A percentile compares a stretch with the other conserved stretches of the same genome.
Evolutionary conservation across 2,113 vertebrate genomes (phyloP).

Genomic region (Eleginops maclovinus): DNA sequence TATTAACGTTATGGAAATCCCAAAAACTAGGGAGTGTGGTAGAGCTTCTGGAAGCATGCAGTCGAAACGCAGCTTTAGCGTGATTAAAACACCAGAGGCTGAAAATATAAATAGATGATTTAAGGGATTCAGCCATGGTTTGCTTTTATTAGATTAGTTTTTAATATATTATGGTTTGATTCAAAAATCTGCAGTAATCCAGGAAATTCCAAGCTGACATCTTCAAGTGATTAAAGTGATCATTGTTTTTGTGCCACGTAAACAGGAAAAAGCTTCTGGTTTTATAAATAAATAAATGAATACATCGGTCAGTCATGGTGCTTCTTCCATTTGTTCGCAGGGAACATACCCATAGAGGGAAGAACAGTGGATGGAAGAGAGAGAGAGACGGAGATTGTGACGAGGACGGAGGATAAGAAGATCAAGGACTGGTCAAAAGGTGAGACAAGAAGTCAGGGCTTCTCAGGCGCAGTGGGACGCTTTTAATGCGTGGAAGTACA

Average conservation of each 20-base stretch:
- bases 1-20: too few relatives aligned
- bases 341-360: constrained; percentile 90
- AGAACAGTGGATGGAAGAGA: constrained; percentile 97
- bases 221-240: not conserved
- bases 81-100: too few relatives aligned
- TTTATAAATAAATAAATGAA: too few relatives aligned
- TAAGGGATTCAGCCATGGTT: not conserved
- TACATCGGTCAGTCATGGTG: not conserved
- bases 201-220: not conserved
- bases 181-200: not conserved
- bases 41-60: too few relatives aligned
- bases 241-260: not conserved
- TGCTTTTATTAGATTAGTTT: not conserved
- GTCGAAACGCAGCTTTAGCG: too few relatives aligned
- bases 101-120: not conserved
- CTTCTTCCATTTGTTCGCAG: constrained; percentile 68
- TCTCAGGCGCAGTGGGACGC: not conserved
- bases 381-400: constrained; percentile 90
- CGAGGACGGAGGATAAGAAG: constrained; percentile 91
- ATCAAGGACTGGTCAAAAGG: constrained; percentile 93
- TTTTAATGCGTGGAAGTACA: not conserved
- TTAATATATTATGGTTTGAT: not conserved
- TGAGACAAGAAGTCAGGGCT: constrained; percentile 59
- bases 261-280: not conserved
- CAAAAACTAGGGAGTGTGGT: too few relatives aligned